Evolutionary conservation across 2,888 invertebrate species (phyloP).

Genomic region (Dexiosoma caninum): DNA sequence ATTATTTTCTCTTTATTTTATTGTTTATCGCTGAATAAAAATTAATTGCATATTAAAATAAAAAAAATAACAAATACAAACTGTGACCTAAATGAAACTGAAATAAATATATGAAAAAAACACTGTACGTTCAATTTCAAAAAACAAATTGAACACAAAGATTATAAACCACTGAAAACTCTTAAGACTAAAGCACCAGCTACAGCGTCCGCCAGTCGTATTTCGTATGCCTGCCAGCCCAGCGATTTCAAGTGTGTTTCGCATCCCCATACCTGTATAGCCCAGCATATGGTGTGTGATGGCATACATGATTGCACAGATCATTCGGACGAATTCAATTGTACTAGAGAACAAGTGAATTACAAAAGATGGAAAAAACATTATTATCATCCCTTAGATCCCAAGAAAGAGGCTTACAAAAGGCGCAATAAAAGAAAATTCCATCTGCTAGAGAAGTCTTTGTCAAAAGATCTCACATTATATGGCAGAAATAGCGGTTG

Average conservation of each 20-base stretch:
- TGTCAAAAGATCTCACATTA: background rate
- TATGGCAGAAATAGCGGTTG: conserved; percentile 72
- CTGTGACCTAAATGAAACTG: conserved; percentile 24
- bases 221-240: conserved; percentile 71
- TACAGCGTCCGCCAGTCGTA: conserved; percentile 62
- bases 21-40: conserved; percentile 18
- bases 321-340: conserved; percentile 82
- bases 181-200: conserved; percentile 64
- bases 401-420: conserved; percentile 30
- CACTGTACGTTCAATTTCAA: background rate
- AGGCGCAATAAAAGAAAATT: conserved; percentile 48
- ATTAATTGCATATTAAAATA: conserved; percentile 7
- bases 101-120: conserved; percentile 1
- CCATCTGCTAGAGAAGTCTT: conserved; percentile 20
- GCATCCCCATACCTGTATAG: conserved; percentile 76
- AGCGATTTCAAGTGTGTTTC: conserved; percentile 77
- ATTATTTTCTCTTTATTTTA: conserved; percentile 37
- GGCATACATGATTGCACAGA: conserved; percentile 79
- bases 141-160: conserved; percentile 62
- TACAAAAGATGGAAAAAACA: conserved; percentile 75
- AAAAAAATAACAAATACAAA: background rate
- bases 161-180: conserved; percentile 70
- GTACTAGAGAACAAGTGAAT: conserved; percentile 72
- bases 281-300: conserved; percentile 79
- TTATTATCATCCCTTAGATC: conserved; percentile 43